These are phyloP conservation scores for Chromoteleia sp. DNA, from an alignment of 2,888 invertebrate genomes.

Conservation along the genomic window DNA sequence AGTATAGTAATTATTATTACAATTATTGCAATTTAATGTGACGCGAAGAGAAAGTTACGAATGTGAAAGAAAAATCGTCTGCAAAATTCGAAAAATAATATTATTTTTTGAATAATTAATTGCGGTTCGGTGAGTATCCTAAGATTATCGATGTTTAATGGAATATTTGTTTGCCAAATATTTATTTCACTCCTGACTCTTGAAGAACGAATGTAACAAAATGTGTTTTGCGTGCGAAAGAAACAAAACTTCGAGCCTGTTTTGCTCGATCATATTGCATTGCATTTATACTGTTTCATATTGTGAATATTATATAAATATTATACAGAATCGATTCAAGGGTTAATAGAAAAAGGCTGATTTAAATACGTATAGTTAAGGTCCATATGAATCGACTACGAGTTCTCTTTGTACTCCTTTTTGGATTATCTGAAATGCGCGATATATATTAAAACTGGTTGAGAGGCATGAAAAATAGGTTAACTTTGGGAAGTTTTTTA, in stretches of 20 bases:
- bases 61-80: constrained; percentile 2
- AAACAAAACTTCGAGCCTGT: constrained; percentile 16
- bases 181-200: constrained; percentile 27
- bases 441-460: constrained; percentile 15
- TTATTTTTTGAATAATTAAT: background rate
- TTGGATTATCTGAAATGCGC: background rate
- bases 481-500: too few relatives aligned
- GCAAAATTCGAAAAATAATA: background rate
- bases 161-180: constrained; percentile 27
- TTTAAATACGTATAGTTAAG: constrained; percentile 69
- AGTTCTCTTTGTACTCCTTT: constrained; percentile 36
- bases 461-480: too few relatives aligned
- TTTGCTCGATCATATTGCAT: constrained; percentile 42
- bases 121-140: background rate
- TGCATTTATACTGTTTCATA: constrained; percentile 70
- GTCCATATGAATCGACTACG: constrained; percentile 32
- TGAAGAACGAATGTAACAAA: constrained; percentile 23
- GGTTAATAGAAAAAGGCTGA: constrained; percentile 75
- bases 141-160: background rate
- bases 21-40: constrained; percentile 30
- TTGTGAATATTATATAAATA: constrained; percentile 68
- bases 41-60: constrained; percentile 21
- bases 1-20: constrained; percentile 27
- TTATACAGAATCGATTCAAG: constrained; percentile 57
- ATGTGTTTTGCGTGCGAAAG: constrained; percentile 9